phyloP scores from a whole-genome alignment of 1,140 invertebrate species.

The Lordiphosa stackelbergi region DNA sequence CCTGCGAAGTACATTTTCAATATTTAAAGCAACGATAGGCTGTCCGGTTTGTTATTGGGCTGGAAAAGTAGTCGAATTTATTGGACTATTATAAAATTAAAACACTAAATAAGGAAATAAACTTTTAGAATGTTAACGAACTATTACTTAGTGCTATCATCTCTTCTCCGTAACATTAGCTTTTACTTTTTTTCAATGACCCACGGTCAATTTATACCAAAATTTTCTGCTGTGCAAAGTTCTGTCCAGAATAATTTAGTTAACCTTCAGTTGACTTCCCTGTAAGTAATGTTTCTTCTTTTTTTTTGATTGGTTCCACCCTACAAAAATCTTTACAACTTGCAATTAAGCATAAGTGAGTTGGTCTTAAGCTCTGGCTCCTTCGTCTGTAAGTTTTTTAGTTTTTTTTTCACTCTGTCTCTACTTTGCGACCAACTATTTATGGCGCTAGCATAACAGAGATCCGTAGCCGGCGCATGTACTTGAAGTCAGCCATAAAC shows the following conservation, averaged over 20 bases:
- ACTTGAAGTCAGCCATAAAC: slow-evolving; percentile 42
- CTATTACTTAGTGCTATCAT: too few relatives aligned
- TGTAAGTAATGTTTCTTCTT: slow-evolving; percentile 9
- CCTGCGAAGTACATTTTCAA: too few relatives aligned
- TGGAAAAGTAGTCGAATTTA: too few relatives aligned
- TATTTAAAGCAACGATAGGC: too few relatives aligned
- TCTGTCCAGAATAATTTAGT: background rate
- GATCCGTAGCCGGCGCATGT: slow-evolving; percentile 26
- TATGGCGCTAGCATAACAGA: slow-evolving; percentile 52
- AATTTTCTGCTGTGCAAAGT: too few relatives aligned
- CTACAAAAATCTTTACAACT: slow-evolving; percentile 48
- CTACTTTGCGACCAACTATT: slow-evolving; percentile 27
- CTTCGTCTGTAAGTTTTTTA: background rate
- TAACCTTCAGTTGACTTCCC: slow-evolving; percentile 27
- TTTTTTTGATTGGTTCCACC: slow-evolving; percentile 39
- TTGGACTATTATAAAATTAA: too few relatives aligned
- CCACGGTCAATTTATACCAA: too few relatives aligned
- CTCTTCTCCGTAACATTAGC: too few relatives aligned
- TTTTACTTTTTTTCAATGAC: too few relatives aligned
- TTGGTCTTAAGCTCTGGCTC: background rate
- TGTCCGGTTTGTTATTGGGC: too few relatives aligned
- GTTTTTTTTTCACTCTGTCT: slow-evolving; percentile 2
- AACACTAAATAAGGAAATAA: too few relatives aligned
- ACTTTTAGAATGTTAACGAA: too few relatives aligned
- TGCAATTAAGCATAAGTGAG: slow-evolving; percentile 39